These are phyloP conservation scores for Eolophus roseicapilla DNA, from an alignment of 2,113 vertebrate species.

Conservation along the genomic window DNA sequence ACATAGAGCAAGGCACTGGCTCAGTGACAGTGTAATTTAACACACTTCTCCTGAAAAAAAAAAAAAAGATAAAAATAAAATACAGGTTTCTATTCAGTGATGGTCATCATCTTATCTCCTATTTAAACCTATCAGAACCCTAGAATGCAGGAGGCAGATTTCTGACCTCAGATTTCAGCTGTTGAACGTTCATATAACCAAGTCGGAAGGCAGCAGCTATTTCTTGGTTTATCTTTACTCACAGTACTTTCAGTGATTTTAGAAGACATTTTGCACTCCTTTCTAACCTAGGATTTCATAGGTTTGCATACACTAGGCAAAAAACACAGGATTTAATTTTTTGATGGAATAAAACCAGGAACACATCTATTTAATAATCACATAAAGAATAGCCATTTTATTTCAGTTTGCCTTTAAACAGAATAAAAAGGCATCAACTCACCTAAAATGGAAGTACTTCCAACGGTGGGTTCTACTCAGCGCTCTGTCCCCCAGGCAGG, in stretches of 20 bases:
- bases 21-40: not conserved
- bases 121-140: not conserved
- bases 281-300: not conserved
- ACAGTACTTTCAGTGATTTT: not conserved
- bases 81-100: not conserved
- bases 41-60: not conserved
- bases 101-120: not conserved
- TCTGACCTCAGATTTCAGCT: not conserved
- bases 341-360: not conserved
- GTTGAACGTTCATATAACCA: not conserved
- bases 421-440: not conserved
- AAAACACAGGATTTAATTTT: not conserved
- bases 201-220: not conserved
- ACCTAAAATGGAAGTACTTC: not conserved
- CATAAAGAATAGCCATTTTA: not conserved
- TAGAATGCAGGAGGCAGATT: not conserved
- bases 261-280: not conserved
- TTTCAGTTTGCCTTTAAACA: not conserved
- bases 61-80: not conserved
- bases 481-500: not conserved
- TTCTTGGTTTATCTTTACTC: not conserved
- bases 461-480: not conserved
- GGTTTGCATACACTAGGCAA: not conserved
- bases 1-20: not conserved
- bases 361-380: accelerated